A percentile compares a stretch with the other conserved stretches of the same genome.
phyloP scores from a whole-genome alignment of 1,140 invertebrate species.

The Ectropis grisescens region DNA sequence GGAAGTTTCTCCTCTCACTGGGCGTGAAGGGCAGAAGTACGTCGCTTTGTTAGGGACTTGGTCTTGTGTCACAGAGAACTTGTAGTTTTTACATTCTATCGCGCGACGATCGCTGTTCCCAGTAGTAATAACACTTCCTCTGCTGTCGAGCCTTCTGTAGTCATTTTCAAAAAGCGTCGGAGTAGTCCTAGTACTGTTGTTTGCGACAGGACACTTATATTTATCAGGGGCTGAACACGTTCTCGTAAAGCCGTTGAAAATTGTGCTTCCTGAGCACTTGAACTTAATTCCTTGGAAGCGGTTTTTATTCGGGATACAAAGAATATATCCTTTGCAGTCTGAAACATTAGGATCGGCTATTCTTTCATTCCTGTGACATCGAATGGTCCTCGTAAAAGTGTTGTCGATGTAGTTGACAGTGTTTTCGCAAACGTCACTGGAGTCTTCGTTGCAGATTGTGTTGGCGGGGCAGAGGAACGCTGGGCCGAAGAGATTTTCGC shows the following conservation, averaged over 20 bases:
- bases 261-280: constrained; percentile 50
- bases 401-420: constrained; percentile 40
- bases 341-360: constrained; percentile 47
- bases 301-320: constrained; percentile 55
- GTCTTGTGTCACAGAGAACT: constrained; percentile 45
- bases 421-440: constrained; percentile 44
- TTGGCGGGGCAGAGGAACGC: constrained; percentile 44
- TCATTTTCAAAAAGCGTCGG: constrained; percentile 16
- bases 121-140: background rate
- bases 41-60: constrained; percentile 29
- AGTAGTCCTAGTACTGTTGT: constrained; percentile 17
- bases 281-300: constrained; percentile 58
- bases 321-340: constrained; percentile 54
- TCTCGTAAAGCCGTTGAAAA: constrained; percentile 49
- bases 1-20: constrained; percentile 23
- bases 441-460: constrained; percentile 51
- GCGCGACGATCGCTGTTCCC: constrained; percentile 1
- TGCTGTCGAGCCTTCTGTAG: constrained; percentile 17
- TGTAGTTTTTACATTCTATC: constrained; percentile 57
- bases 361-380: constrained; percentile 44
- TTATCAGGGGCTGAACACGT: constrained; percentile 40
- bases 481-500: constrained; percentile 33
- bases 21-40: constrained; percentile 49
- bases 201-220: constrained; percentile 44
- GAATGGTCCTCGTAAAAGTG: constrained; percentile 23